Percentiles rank a stretch among this genome's conserved stretches.
These are phyloP conservation scores for Percopsis omiscomaycus DNA, from an alignment of 2,797 vertebrate genomes.

Conservation along the genomic window DNA sequence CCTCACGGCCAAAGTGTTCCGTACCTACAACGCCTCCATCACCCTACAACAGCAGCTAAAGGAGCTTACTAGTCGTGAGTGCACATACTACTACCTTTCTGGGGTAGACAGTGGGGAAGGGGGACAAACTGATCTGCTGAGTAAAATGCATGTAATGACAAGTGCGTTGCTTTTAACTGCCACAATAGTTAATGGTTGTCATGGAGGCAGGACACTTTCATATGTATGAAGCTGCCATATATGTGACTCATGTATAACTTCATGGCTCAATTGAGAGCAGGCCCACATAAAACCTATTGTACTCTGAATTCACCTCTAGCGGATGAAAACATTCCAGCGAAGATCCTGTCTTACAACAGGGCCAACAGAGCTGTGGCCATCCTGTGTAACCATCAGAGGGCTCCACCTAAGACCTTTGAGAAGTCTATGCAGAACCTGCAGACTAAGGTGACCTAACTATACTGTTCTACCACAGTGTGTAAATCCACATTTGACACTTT, in stretches of 20 bases:
- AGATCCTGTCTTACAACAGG: conserved; percentile 97
- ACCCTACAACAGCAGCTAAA: conserved; percentile 96
- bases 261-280: too few species aligned
- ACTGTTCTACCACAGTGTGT: not conserved
- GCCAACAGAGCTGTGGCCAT: conserved; percentile 98
- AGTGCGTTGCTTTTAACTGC: too few species aligned
- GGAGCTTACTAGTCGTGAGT: conserved; percentile 90
- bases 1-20: conserved; percentile 95
- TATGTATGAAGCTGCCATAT: too few species aligned
- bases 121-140: too few species aligned
- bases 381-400: conserved; percentile 98
- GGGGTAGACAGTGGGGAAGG: too few species aligned
- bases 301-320: conserved; percentile 64
- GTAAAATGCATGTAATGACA: too few species aligned
- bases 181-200: too few species aligned
- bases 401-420: conserved; percentile 96
- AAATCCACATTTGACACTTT: not conserved
- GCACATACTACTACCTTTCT: not conserved
- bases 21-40: conserved; percentile 96
- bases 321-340: conserved; percentile 92
- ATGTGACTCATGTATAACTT: too few species aligned
- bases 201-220: too few species aligned
- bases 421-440: conserved; percentile 99
- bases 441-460: conserved; percentile 79
- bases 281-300: not conserved